phyloP scores from a whole-genome alignment of 2,113 vertebrate genomes.

The Hyaena hyaena region DNA sequence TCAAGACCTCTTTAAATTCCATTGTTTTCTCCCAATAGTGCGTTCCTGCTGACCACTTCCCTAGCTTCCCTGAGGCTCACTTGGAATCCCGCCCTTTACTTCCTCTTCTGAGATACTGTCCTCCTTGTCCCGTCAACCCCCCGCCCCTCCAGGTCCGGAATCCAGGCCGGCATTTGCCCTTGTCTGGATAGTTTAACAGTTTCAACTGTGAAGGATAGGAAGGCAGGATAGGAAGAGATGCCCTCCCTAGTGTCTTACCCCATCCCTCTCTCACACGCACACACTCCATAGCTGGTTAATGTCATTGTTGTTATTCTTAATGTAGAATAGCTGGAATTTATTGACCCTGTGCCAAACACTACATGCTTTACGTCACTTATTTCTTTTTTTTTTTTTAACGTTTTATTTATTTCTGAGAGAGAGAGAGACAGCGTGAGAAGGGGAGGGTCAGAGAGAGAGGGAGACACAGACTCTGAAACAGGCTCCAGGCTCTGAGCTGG shows the following conservation, averaged over 20 bases:
- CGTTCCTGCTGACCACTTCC: background rate
- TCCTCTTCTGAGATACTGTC: background rate
- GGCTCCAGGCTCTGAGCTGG: no score
- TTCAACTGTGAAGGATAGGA: background rate
- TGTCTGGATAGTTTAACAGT: background rate
- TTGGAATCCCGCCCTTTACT: background rate
- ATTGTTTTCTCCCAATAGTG: background rate
- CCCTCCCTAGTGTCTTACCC: background rate
- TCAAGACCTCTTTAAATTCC: background rate
- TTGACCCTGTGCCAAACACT: background rate
- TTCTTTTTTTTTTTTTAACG: background rate
- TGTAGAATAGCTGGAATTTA: background rate
- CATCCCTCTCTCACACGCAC: background rate
- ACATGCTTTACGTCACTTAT: background rate
- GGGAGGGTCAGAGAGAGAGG: no score
- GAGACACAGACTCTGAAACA: no score
- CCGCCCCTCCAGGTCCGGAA: background rate
- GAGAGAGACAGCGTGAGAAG: no score
- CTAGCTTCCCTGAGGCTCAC: background rate
- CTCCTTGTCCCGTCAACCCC: background rate
- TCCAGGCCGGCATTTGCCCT: rapidly evolving
- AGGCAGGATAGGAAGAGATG: background rate
- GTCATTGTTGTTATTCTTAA: background rate
- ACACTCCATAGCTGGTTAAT: background rate
- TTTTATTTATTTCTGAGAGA: no score